These are phyloP conservation scores for Eupithecia tripunctaria DNA, from an alignment of 2,888 invertebrate genomes.

Conservation along the genomic window DNA sequence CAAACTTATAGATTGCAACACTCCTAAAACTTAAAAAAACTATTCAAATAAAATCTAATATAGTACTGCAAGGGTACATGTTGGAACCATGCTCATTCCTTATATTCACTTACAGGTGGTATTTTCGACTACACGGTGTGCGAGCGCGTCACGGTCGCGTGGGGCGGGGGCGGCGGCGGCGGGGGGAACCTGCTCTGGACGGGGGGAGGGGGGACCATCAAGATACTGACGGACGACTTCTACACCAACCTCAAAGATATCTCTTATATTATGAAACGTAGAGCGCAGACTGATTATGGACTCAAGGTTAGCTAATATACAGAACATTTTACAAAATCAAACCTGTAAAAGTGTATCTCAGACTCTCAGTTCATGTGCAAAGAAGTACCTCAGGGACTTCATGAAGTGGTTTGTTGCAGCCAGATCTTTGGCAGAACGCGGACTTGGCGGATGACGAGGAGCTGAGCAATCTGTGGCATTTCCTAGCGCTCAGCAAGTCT, in stretches of 20 bases:
- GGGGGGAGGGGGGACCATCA: constrained; percentile 79
- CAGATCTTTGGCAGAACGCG: constrained; percentile 91
- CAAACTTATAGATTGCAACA: no score
- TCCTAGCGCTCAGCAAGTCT: constrained; percentile 89
- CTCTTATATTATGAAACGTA: constrained; percentile 88
- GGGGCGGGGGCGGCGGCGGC: constrained; percentile 88
- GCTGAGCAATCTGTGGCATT: constrained; percentile 92
- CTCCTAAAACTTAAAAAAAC: no score
- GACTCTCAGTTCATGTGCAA: not conserved
- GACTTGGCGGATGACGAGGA: constrained; percentile 90
- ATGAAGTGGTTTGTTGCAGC: constrained; percentile 66
- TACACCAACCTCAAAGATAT: constrained; percentile 87
- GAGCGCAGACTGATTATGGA: constrained; percentile 91
- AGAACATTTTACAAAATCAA: not conserved
- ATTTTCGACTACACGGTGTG: constrained; percentile 90
- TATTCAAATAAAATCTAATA: no score
- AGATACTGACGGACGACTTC: constrained; percentile 70
- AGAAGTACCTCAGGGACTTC: not conserved
- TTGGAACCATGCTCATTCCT: constrained; percentile 4
- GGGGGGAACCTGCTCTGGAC: constrained; percentile 90
- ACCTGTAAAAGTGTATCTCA: not conserved
- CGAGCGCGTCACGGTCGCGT: constrained; percentile 92
- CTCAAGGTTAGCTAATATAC: constrained; percentile 84
- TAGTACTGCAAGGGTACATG: constrained; percentile 10
- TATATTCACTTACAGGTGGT: constrained; percentile 70